Percentiles rank a stretch among this genome's conserved stretches.
Evolutionary conservation across 2,888 invertebrate species (phyloP).

Genomic region (Agrenia bidenticulata): DNA sequence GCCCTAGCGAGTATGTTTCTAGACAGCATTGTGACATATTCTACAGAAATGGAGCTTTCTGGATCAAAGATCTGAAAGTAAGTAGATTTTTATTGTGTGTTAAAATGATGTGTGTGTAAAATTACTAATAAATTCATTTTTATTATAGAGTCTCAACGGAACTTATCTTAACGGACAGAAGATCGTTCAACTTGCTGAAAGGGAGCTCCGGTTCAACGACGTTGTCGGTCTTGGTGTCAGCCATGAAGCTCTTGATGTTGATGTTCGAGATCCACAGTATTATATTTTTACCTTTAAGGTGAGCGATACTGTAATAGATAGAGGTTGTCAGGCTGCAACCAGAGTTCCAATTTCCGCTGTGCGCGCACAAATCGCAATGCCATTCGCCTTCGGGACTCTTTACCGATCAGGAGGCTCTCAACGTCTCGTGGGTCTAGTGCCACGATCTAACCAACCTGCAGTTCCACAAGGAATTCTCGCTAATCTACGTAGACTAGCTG

Average conservation of each 20-base stretch:
- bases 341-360: too few species aligned
- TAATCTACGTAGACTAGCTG: too few species aligned
- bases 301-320: constrained; percentile 14
- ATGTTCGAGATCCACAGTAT: constrained; percentile 12
- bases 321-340: too few species aligned
- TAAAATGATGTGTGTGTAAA: constrained; percentile 1
- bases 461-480: too few species aligned
- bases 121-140: too few species aligned
- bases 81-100: constrained; percentile 5
- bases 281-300: constrained; percentile 40
- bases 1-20: constrained; percentile 27
- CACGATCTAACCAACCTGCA: too few species aligned
- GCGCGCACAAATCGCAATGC: too few species aligned
- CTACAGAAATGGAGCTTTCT: constrained; percentile 24
- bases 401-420: too few species aligned
- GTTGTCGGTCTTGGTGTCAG: constrained; percentile 38
- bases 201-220: constrained; percentile 41
- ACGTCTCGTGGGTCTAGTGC: too few species aligned
- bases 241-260: background rate
- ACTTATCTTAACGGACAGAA: constrained; percentile 35
- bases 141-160: constrained; percentile 42
- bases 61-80: constrained; percentile 38
- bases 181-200: constrained; percentile 9
- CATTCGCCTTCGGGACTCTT: too few species aligned
- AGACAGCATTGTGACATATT: constrained; percentile 32